Base-by-base conservation (phyloP, 1,140 invertebrate genomes). In the Tribolium castaneum region DNA sequence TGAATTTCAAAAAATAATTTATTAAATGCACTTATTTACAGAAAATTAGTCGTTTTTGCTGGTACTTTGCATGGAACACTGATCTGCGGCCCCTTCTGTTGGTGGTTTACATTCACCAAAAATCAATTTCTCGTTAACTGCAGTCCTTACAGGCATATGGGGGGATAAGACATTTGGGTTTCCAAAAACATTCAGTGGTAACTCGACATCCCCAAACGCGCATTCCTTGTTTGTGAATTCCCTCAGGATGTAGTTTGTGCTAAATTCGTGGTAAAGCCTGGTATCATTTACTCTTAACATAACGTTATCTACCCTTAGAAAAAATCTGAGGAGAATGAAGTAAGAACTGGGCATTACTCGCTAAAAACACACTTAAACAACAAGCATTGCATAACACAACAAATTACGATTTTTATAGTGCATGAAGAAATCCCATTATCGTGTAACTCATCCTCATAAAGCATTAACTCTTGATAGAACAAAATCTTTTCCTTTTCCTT, bases 361-460 rank as follows among this genome's bases (percentile, higher is more conserved):
- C 96, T 98, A 88, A 77, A 91, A 89, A 83, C 83, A 83, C 84
- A 81, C 80, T 80, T 70, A 72, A 78, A n/a, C 16, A 59, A 77
- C 34, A 59, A 62, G 71, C 22, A 10, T 14, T 56, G 70, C 13
- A 34, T 78, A 45, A 51, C 14, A 14, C 5, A 22, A 45, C 22
- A 14, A 78, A 93, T 93, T 90, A 98, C 97, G 89, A 99, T 97
- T 93, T 99, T 98, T 0, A 98, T 95, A 81, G 93, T 95, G 80
- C 93, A 91, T 59, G 94, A 92, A 0, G 98, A 96, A 71, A 96
- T 94, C 14, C 98, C 98, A 90, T 99, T 97, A 89, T 99, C 98
- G 85, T 99, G 97, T 56, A 99, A 88, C 88, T 99, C 98, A 90
- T 99, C 98, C 89, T 99, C 98, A 89, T 96, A 99, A 1, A 99